Percentiles rank a stretch among this genome's conserved stretches.
Evolutionary conservation across 2,113 vertebrate species (phyloP).

Genomic region (Anarrhichthys ocellatus): DNA sequence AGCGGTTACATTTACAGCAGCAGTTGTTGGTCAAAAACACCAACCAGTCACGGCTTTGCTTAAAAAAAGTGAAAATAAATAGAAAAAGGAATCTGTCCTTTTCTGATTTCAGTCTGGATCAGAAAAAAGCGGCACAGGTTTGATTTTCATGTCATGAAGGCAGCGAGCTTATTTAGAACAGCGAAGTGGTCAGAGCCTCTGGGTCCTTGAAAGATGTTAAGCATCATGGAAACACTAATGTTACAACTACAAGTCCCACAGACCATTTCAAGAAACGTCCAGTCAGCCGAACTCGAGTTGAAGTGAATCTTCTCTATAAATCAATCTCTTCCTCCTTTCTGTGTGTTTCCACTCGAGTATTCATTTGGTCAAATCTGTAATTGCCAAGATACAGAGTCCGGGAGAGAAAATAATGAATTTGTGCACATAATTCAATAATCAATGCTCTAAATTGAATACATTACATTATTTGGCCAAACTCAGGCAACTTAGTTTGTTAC

Average conservation of each 20-base stretch:
- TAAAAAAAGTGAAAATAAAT: conserved; percentile 35
- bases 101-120: conserved; percentile 1
- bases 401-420: no score
- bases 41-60: conserved; percentile 33
- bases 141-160: conserved; percentile 12
- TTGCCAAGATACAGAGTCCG: neutral
- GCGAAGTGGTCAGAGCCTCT: neutral
- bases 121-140: neutral
- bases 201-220: neutral
- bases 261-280: neutral
- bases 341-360: neutral
- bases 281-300: neutral
- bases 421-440: neutral
- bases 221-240: neutral
- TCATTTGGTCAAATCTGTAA: neutral
- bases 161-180: conserved; percentile 26
- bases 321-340: neutral
- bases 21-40: conserved; percentile 50
- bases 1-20: conserved; percentile 60
- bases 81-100: conserved; percentile 1
- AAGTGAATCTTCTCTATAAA: neutral
- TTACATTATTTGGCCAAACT: neutral
- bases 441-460: neutral
- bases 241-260: neutral
- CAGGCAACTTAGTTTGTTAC: neutral